Percentiles rank a stretch among this genome's conserved stretches.
These are phyloP conservation scores for Sebastes oblongus DNA, from an alignment of 2,797 vertebrate species.

Conservation along the genomic window DNA sequence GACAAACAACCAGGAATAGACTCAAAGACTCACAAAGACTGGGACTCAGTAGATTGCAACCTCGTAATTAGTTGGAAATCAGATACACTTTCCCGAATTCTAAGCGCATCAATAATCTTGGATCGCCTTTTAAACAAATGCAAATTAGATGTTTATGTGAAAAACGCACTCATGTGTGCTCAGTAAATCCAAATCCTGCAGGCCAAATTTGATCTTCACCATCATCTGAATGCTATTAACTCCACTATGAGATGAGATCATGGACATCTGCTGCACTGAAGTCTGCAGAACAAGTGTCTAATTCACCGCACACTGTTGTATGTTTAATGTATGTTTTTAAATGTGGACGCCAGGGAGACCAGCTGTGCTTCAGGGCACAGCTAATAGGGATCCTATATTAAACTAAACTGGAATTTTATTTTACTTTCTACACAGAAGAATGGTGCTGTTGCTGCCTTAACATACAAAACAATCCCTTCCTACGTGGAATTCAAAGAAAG, in stretches of 20 bases:
- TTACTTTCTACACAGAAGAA: neutral
- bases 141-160: conserved; percentile 22
- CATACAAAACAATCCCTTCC: neutral
- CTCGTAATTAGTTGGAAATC: neutral
- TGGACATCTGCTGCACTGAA: neutral
- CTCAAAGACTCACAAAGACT: neutral
- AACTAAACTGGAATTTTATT: neutral
- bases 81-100: neutral
- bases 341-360: no score
- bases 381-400: neutral
- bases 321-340: no score
- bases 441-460: neutral
- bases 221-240: conserved; percentile 20
- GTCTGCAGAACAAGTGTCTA: neutral
- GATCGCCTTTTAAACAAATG: conserved; percentile 30
- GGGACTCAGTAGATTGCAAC: neutral
- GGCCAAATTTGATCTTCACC: conserved; percentile 10
- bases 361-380: neutral
- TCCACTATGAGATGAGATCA: neutral
- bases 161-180: conserved; percentile 1
- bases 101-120: neutral
- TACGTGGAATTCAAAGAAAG: neutral
- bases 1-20: neutral
- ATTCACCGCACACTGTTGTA: neutral
- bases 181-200: conserved; percentile 16